Conservation (phyloP, 2,888 invertebrate genomes). For the Noctua pronuba region DNA sequence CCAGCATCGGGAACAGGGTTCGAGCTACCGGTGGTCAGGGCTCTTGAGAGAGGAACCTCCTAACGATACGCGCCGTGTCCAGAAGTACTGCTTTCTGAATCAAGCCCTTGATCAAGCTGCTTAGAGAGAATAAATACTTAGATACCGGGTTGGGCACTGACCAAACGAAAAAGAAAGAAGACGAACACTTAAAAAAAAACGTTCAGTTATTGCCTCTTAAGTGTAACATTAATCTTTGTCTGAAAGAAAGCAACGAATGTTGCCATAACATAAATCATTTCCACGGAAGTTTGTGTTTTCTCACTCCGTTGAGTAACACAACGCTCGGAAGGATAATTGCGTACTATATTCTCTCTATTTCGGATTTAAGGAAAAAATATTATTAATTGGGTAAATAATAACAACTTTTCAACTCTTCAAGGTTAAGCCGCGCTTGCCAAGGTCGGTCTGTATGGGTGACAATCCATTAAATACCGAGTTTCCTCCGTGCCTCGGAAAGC, state of each 20-base stretch:
- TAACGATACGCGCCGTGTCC: no score
- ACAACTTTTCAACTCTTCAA: neutral
- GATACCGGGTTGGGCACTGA: no score
- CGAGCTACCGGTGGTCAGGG: no score
- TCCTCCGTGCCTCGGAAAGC: neutral
- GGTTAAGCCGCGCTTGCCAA: neutral
- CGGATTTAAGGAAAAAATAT: no score
- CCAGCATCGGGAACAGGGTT: no score
- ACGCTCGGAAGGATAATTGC: neutral
- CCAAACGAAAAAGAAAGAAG: no score
- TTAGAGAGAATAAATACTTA: no score
- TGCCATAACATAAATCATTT: slow-evolving; percentile 10
- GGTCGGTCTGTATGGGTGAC: neutral
- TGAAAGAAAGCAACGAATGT: neutral
- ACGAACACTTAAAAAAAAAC: neutral
- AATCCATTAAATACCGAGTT: neutral
- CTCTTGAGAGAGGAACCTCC: no score
- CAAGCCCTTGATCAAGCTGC: no score
- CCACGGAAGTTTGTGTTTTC: neutral
- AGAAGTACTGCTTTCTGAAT: no score
- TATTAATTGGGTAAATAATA: no score
- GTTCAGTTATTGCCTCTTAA: neutral
- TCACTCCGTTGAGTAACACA: neutral
- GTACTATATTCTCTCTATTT: neutral
- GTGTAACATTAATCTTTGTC: neutral